Evolutionary conservation across 1,140 invertebrate genomes (phyloP).

Genomic region (Cydia strobilella): DNA sequence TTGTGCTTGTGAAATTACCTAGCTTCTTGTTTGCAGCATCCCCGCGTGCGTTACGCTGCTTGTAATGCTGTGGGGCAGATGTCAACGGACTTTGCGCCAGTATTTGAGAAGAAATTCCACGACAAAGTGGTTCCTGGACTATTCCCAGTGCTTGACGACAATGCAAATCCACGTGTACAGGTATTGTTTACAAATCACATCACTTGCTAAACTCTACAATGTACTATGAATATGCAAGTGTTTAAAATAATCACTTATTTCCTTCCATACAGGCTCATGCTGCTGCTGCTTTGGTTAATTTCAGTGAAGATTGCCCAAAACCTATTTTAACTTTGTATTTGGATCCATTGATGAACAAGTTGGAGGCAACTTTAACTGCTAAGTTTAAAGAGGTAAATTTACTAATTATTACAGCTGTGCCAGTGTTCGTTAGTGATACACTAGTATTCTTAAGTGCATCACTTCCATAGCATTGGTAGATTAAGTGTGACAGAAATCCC

Average conservation of each 20-base stretch:
- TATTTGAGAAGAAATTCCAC: slow-evolving; percentile 99
- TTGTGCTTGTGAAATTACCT: slow-evolving; percentile 29
- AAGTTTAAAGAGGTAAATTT: slow-evolving; percentile 93
- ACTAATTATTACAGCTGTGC: slow-evolving; percentile 36
- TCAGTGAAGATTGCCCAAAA: slow-evolving; percentile 99
- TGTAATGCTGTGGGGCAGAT: slow-evolving; percentile 99
- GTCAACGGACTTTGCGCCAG: slow-evolving; percentile 98
- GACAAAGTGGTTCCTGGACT: slow-evolving; percentile 95
- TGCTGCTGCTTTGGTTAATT: slow-evolving; percentile 98
- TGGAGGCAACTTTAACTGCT: slow-evolving; percentile 93
- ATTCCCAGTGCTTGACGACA: slow-evolving; percentile 94
- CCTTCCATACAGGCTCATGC: slow-evolving; percentile 84
- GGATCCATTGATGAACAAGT: slow-evolving; percentile 93
- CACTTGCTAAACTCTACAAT: background rate
- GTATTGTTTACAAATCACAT: slow-evolving; percentile 43
- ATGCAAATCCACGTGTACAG: slow-evolving; percentile 95
- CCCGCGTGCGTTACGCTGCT: slow-evolving; percentile 96
- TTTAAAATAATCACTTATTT: background rate
- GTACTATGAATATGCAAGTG: background rate
- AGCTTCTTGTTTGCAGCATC: slow-evolving; percentile 84
- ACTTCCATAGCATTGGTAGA: slow-evolving; percentile 80
- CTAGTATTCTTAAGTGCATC: slow-evolving; percentile 48
- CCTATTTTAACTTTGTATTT: slow-evolving; percentile 95
- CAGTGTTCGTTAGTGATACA: slow-evolving; percentile 78
- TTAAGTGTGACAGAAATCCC: slow-evolving; percentile 68